These are phyloP conservation scores for Alethe castanea DNA, from an alignment of 2,113 vertebrate species.

Conservation along the genomic window DNA sequence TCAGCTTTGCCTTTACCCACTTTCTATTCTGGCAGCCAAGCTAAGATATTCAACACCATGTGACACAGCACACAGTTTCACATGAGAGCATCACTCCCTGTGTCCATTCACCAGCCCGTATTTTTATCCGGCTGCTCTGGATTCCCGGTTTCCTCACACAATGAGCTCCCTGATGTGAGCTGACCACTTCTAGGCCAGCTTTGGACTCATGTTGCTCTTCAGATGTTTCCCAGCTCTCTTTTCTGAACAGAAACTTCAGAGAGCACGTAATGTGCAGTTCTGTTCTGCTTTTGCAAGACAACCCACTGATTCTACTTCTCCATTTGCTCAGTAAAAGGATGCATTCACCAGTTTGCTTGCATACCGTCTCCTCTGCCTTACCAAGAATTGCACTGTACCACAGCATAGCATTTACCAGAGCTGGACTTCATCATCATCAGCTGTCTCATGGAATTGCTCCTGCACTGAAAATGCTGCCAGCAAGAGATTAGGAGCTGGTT, in stretches of 20 bases:
- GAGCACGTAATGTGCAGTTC: neutral
- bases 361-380: neutral
- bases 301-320: neutral
- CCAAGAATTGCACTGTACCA: neutral
- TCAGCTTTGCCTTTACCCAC: neutral
- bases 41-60: neutral
- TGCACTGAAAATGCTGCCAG: neutral
- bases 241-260: conserved; percentile 3
- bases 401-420: neutral
- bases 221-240: neutral
- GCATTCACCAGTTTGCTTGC: neutral
- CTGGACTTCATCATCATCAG: neutral
- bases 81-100: neutral
- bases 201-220: neutral
- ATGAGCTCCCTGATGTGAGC: conserved; percentile 11
- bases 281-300: neutral
- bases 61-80: neutral
- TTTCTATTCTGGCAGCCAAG: conserved; percentile 26
- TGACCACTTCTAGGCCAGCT: neutral
- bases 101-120: neutral
- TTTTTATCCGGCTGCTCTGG: neutral
- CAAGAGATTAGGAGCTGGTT: neutral
- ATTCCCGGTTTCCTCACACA: neutral
- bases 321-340: neutral
- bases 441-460: neutral